Evolutionary conservation across 2,888 invertebrate genomes (phyloP).

Genomic region (Pristionchus entomophagus): DNA sequence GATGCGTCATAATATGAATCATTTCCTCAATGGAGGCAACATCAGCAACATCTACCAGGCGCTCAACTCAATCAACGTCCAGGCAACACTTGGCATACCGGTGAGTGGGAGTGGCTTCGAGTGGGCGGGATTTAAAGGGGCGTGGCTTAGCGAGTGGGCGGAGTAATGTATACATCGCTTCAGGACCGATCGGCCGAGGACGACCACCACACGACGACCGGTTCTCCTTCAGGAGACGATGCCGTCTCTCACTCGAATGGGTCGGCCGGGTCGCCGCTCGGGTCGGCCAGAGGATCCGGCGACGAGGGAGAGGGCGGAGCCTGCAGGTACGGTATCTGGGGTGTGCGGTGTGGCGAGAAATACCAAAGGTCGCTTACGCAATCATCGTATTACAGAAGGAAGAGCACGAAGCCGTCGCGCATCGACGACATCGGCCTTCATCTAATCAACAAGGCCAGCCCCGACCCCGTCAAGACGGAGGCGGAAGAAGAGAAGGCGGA

Average conservation of each 20-base stretch:
- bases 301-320: conserved; percentile 59
- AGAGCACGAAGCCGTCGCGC: conserved; percentile 89
- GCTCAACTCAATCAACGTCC: conserved; percentile 28
- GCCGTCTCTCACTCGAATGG: conserved; percentile 47
- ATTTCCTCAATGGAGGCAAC: conserved; percentile 52
- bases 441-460: conserved; percentile 62
- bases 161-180: neutral
- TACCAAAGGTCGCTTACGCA: too few species aligned
- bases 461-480: conserved; percentile 52
- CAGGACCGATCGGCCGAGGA: conserved; percentile 38
- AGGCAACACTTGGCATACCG: neutral
- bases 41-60: neutral
- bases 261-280: conserved; percentile 22
- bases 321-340: conserved; percentile 49
- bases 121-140: neutral
- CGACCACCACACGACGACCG: conserved; percentile 48
- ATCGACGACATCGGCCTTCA: conserved; percentile 80
- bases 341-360: neutral
- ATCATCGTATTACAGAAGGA: conserved; percentile 83
- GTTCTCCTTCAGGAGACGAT: conserved; percentile 27
- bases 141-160: neutral
- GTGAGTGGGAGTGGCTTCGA: neutral
- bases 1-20: conserved; percentile 67
- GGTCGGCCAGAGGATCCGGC: conserved; percentile 50
- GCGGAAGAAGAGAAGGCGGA: conserved; percentile 58